Evolutionary conservation across 2,113 vertebrate species (phyloP).

Genomic region (Ariopsis seemanni): DNA sequence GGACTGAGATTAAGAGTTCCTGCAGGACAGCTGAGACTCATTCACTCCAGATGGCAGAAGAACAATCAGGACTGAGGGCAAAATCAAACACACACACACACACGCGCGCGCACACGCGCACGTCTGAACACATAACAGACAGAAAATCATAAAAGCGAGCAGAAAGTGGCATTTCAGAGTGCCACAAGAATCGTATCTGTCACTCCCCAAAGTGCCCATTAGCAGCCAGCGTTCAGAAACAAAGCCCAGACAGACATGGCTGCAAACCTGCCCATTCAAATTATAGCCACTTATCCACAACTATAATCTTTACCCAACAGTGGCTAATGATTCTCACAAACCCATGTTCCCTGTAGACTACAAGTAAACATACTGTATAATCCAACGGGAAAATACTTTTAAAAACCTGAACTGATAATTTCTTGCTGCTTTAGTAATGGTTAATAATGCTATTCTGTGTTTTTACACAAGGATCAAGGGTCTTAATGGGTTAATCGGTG

Average conservation of each 20-base stretch:
- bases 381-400: not conserved
- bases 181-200: not conserved
- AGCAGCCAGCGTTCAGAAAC: constrained; percentile 8
- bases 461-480: not conserved
- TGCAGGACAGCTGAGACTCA: constrained; percentile 39
- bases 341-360: not conserved
- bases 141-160: not conserved
- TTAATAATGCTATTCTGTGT: not conserved
- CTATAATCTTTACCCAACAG: not conserved
- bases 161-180: constrained; percentile 1
- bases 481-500: not conserved
- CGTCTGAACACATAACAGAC: not conserved
- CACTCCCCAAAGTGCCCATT: not conserved
- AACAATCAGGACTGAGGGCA: constrained; percentile 36
- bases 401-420: not conserved
- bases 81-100: constrained; percentile 29
- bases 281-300: not conserved
- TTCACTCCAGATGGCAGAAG: constrained; percentile 40
- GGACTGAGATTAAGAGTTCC: constrained; percentile 43
- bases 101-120: too few relatives aligned
- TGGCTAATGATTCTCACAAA: not conserved
- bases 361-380: not conserved
- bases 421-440: not conserved
- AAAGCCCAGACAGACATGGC: not conserved
- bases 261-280: not conserved